Evolutionary conservation across 2,888 invertebrate species (phyloP).

Genomic region (Gymnoscelis rufifasciata): DNA sequence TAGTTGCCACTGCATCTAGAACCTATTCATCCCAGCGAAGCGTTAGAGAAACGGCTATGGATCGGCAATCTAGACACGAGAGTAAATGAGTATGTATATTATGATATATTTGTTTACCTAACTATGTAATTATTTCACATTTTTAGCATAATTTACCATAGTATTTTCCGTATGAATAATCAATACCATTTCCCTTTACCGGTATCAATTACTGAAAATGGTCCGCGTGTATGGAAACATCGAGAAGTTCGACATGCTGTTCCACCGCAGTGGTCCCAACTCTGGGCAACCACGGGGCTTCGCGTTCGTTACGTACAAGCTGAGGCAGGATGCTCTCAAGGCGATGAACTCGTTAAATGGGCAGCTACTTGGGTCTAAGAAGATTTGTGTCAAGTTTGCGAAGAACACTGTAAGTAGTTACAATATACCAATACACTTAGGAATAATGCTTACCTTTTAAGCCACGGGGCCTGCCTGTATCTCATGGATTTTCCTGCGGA

Average conservation of each 20-base stretch:
- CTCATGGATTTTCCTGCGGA: no score
- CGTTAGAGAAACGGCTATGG: slow-evolving; percentile 89
- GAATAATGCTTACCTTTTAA: no score
- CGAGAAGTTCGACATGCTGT: slow-evolving; percentile 97
- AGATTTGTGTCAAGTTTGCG: slow-evolving; percentile 89
- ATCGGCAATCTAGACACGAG: slow-evolving; percentile 94
- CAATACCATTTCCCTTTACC: slow-evolving; percentile 79
- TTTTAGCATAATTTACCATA: no score
- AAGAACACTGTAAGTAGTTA: slow-evolving; percentile 77
- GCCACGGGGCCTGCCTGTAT: no score
- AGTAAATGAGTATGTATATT: slow-evolving; percentile 92
- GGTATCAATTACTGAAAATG: slow-evolving; percentile 97
- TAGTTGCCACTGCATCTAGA: slow-evolving; percentile 77
- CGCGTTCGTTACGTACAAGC: slow-evolving; percentile 92
- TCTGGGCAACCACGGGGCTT: slow-evolving; percentile 94
- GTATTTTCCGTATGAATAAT: slow-evolving; percentile 8
- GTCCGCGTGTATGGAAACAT: slow-evolving; percentile 95
- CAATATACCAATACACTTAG: no score
- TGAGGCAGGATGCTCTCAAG: slow-evolving; percentile 82
- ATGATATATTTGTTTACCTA: no score
- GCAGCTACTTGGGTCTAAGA: slow-evolving; percentile 84
- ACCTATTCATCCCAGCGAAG: slow-evolving; percentile 72
- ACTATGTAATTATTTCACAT: no score
- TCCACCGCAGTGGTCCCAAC: slow-evolving; percentile 93
- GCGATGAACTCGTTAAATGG: slow-evolving; percentile 88